Base-by-base conservation (phyloP, 2,113 vertebrate genomes). In the Channa argus region DNA sequence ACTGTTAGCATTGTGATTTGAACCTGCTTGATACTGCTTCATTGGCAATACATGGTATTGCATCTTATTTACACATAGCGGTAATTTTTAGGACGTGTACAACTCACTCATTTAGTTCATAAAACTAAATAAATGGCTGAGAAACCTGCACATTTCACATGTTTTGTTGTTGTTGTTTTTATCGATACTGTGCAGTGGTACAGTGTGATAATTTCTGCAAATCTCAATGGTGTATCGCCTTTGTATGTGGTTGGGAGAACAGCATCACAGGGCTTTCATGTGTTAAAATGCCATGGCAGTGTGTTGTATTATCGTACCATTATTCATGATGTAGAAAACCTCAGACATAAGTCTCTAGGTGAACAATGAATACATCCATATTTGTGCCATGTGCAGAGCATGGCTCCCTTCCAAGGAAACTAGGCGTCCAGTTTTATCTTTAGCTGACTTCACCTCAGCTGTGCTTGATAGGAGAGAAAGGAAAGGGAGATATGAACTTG, bases 341-440 rank as follows among this genome's bases (percentile, higher is more conserved):
- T 68, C 54, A 63, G 61, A 71, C 63, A 1, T 12, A 68, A 78
- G 68, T 56, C 79, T 77, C 77, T 56, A 79, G 67, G 70, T 84
- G 82, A 84, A 65, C 71, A 68, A 66, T 66, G 77, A 63, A 55
- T 7, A 41, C 9, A 2, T 59, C 34, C 38, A 12, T 64, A 41
- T 53, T 53, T 14, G 63, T 66, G 58, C 59, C 51, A 61, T 69
- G 46, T 79, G 66, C 11, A 14, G 68, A 59, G 15, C 4, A 5
- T 8, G 62, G 63, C 45, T 53, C 33, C 12, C 53, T 61, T 74
- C 58, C 64, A 61, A 13, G 49, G 49, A 58, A 77, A 79, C 71
- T 5, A 52, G 38, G 6, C 38, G 60, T 73, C 58, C 71, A 33
- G 39, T 47, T 80, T 82, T 75, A 84, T 82, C 82, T 83, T 56